Evolutionary conservation across 2,797 vertebrate species (phyloP).

Genomic region (Sebastes oblongus): DNA sequence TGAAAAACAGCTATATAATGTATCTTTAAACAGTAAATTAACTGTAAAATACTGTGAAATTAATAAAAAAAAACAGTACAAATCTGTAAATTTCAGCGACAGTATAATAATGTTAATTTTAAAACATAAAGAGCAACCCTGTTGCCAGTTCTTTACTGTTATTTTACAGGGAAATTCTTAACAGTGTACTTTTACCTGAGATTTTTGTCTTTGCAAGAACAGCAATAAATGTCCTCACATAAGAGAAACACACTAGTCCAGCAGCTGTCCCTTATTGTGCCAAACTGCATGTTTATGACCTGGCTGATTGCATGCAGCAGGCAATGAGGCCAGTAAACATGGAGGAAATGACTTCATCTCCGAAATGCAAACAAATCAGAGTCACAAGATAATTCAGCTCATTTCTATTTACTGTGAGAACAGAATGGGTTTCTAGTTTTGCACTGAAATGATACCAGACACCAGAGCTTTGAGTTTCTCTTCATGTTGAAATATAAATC

Average conservation of each 20-base stretch:
- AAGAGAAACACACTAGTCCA: not conserved
- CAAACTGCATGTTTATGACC: constrained; percentile 54
- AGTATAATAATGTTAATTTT: too few species aligned
- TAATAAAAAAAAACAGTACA: too few species aligned
- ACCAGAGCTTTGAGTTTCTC: not conserved
- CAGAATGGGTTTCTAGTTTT: not conserved
- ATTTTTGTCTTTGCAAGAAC: not conserved
- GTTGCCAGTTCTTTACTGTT: too few species aligned
- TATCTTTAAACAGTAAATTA: too few species aligned
- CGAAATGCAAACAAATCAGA: not conserved
- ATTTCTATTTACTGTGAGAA: not conserved
- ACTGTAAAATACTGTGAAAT: too few species aligned
- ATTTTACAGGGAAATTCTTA: too few species aligned
- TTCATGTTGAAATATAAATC: not conserved
- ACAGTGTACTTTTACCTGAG: not conserved
- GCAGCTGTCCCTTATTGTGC: constrained; percentile 3
- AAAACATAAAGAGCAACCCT: too few species aligned
- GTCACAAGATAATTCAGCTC: not conserved
- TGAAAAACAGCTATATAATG: too few species aligned
- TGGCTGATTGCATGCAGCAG: constrained; percentile 14
- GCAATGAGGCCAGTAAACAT: constrained; percentile 44
- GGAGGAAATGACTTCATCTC: constrained; percentile 53
- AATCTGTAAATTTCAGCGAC: too few species aligned
- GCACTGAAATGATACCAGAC: not conserved
- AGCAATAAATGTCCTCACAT: not conserved